Percentiles rank a stretch among this genome's conserved stretches.
Conservation (phyloP, 2,888 invertebrate species). For the Drosophila yooni region DNA sequence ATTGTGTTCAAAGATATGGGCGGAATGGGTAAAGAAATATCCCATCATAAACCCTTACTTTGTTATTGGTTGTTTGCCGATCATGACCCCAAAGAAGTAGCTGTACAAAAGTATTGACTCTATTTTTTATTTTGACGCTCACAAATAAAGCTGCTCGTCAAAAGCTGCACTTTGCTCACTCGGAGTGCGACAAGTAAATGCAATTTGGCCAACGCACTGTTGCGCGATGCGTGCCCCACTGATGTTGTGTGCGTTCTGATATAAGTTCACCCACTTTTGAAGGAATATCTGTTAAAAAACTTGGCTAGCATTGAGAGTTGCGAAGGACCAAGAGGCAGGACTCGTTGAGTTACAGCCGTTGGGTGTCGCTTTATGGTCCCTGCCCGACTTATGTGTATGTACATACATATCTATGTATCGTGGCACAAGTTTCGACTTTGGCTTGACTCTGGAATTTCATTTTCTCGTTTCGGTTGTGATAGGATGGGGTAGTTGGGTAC, state of each 20-base stretch:
- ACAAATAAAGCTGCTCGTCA: background rate
- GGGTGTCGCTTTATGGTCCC: constrained; percentile 66
- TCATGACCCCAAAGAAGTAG: background rate
- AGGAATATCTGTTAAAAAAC: background rate
- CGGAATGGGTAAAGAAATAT: background rate
- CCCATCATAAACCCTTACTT: background rate
- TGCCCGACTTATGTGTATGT: background rate
- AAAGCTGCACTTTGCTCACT: background rate
- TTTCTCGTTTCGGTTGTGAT: constrained; percentile 11
- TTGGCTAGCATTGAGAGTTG: constrained; percentile 27
- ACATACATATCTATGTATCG: background rate
- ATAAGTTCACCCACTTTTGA: background rate
- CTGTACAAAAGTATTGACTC: background rate
- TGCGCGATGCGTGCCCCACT: constrained; percentile 1
- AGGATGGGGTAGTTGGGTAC: background rate
- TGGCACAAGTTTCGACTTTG: constrained; percentile 34
- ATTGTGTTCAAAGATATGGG: background rate
- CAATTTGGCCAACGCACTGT: constrained; percentile 28
- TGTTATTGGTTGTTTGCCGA: background rate
- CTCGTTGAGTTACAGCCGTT: constrained; percentile 66
- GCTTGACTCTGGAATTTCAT: constrained; percentile 38
- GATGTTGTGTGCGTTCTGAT: background rate
- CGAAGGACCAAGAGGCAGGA: constrained; percentile 31
- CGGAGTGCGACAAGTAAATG: constrained; percentile 21
- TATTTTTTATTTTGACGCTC: background rate